A percentile compares a stretch with the other conserved stretches of the same genome.
Evolutionary conservation across 1,140 invertebrate genomes (phyloP).

Genomic region (Monochamus saltuarius): DNA sequence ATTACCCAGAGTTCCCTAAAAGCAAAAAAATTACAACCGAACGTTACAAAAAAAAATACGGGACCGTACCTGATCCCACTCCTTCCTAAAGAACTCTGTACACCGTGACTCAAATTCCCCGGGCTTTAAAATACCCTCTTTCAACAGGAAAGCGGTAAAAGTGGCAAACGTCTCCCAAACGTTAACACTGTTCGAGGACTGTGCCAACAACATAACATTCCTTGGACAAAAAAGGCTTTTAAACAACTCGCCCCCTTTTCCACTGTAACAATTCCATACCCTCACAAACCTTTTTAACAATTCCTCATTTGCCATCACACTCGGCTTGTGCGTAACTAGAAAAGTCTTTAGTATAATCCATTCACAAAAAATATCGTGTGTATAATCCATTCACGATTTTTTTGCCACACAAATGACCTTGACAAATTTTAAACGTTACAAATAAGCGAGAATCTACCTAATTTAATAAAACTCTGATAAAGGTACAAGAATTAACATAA

Average conservation of each 20-base stretch:
- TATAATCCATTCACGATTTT: no score
- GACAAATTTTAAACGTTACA: no score
- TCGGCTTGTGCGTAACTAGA: constrained; percentile 23
- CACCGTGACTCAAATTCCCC: constrained; percentile 44
- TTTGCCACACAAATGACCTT: no score
- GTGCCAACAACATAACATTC: constrained; percentile 35
- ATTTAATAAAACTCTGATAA: no score
- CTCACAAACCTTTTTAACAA: constrained; percentile 16
- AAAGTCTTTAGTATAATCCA: background rate
- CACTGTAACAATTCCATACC: constrained; percentile 27
- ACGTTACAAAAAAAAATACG: constrained; percentile 5
- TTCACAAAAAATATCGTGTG: no score
- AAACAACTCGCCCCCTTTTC: constrained; percentile 28
- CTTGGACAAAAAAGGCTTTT: constrained; percentile 34
- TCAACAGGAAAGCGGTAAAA: constrained; percentile 29
- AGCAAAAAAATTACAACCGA: background rate
- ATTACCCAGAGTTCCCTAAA: constrained; percentile 27
- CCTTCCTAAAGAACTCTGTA: constrained; percentile 38
- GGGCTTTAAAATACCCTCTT: constrained; percentile 30
- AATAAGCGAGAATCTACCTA: no score
- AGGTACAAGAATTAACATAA: no score
- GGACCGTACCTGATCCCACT: constrained; percentile 36
- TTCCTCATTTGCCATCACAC: background rate
- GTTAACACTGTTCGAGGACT: constrained; percentile 10
- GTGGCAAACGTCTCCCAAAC: constrained; percentile 32